Conservation (phyloP, 2,113 vertebrate genomes). For the Lagopus muta region DNA sequence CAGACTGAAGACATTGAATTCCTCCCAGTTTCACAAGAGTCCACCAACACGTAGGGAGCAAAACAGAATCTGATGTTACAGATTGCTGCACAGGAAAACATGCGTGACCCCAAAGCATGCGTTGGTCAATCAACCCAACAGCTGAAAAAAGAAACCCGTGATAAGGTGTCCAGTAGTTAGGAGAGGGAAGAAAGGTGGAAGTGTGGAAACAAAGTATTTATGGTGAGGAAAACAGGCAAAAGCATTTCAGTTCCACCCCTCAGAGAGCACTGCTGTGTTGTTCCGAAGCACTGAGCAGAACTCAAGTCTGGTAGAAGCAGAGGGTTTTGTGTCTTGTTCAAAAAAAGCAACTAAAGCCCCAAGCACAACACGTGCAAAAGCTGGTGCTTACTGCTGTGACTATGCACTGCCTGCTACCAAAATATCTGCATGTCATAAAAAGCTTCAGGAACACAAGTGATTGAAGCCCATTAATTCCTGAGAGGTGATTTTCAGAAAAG, state of each 20-base stretch:
- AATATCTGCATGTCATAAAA: neutral
- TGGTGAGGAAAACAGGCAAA: neutral
- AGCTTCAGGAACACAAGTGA: neutral
- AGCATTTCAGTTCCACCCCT: neutral
- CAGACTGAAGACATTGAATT: neutral
- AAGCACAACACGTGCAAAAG: neutral
- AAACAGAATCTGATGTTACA: neutral
- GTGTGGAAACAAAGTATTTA: neutral
- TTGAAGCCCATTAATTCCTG: neutral
- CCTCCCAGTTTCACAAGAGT: neutral
- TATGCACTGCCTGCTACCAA: neutral
- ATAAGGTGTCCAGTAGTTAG: neutral
- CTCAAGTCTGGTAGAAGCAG: neutral
- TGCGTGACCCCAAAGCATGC: rapidly evolving
- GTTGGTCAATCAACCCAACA: neutral
- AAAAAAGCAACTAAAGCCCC: neutral
- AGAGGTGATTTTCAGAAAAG: neutral
- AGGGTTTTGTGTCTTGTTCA: too few species aligned
- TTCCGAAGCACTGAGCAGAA: neutral
- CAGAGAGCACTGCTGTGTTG: neutral
- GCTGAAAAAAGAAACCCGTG: neutral
- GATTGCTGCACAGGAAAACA: neutral
- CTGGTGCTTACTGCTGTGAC: neutral
- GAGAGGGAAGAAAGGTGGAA: neutral
- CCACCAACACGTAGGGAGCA: neutral